A percentile compares a stretch with the other conserved stretches of the same genome.
Evolutionary conservation across 2,888 invertebrate species (phyloP).

Genomic region (Heliconius sara): DNA sequence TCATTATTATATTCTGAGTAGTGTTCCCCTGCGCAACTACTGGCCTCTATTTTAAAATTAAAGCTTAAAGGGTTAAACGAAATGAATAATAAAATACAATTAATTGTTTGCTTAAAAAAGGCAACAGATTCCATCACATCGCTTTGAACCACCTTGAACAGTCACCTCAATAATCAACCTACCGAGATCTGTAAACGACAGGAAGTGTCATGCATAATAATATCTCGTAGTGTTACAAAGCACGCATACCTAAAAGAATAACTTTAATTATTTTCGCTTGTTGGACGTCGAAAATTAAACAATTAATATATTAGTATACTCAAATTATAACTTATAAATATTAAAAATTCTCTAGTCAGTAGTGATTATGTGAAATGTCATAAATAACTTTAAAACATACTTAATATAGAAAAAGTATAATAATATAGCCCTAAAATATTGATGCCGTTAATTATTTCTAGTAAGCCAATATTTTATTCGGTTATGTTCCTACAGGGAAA

Average conservation of each 20-base stretch:
- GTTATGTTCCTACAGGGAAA: too few relatives aligned
- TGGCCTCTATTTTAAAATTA: neutral
- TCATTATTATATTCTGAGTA: too few relatives aligned
- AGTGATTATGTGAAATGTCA: too few relatives aligned
- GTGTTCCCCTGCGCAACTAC: too few relatives aligned
- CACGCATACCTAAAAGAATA: conserved; percentile 40
- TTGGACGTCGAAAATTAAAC: neutral
- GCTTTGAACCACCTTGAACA: conserved; percentile 40
- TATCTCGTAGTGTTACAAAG: conserved; percentile 42
- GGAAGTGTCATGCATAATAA: conserved; percentile 47
- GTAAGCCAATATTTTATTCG: too few relatives aligned
- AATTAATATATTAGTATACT: too few relatives aligned
- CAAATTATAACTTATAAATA: too few relatives aligned
- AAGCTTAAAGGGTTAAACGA: neutral
- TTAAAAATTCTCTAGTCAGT: too few relatives aligned
- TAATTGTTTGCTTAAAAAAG: conserved; percentile 36
- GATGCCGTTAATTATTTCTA: too few relatives aligned
- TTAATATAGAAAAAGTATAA: too few relatives aligned
- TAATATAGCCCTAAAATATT: too few relatives aligned
- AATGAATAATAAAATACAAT: conserved; percentile 15
- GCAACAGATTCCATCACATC: conserved; percentile 41
- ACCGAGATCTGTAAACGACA: conserved; percentile 45
- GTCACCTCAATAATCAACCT: conserved; percentile 44
- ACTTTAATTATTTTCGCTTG: conserved; percentile 30
- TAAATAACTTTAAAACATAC: too few relatives aligned